Evolutionary conservation across 2,113 vertebrate species (phyloP).

Genomic region (Phocoena phocoena): DNA sequence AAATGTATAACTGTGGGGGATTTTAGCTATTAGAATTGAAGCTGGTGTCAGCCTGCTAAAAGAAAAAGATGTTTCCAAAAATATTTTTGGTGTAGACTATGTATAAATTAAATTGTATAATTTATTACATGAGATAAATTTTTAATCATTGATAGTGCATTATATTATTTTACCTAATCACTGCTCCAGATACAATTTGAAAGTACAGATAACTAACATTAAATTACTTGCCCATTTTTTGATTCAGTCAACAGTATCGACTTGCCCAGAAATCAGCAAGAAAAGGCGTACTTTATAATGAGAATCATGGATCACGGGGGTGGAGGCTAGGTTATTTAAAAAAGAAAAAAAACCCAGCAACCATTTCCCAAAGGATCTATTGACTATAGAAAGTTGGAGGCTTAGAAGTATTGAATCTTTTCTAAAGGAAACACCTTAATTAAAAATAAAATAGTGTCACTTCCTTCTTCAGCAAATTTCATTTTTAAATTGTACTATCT

Average conservation of each 20-base stretch:
- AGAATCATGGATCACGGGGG: background rate
- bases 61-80: slow-evolving; percentile 7
- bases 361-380: background rate
- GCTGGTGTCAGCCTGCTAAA: background rate
- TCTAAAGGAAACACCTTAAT: slow-evolving; percentile 10
- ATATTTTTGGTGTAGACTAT: slow-evolving; percentile 56
- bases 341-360: background rate
- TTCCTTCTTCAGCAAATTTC: background rate
- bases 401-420: background rate
- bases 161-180: slow-evolving; percentile 18
- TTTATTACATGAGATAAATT: slow-evolving; percentile 58
- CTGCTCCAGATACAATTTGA: slow-evolving; percentile 14
- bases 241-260: background rate
- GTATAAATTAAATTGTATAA: slow-evolving; percentile 55
- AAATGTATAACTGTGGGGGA: background rate
- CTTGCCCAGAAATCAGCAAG: slow-evolving; percentile 29
- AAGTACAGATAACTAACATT: background rate
- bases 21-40: background rate
- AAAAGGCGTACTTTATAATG: background rate
- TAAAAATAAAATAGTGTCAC: background rate
- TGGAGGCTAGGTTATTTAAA: background rate
- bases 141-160: slow-evolving; percentile 4
- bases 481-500: background rate
- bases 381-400: background rate
- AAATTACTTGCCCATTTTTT: background rate